Evolutionary conservation across 2,113 vertebrate genomes (phyloP).

Genomic region (Tychaedon coryphoeus): DNA sequence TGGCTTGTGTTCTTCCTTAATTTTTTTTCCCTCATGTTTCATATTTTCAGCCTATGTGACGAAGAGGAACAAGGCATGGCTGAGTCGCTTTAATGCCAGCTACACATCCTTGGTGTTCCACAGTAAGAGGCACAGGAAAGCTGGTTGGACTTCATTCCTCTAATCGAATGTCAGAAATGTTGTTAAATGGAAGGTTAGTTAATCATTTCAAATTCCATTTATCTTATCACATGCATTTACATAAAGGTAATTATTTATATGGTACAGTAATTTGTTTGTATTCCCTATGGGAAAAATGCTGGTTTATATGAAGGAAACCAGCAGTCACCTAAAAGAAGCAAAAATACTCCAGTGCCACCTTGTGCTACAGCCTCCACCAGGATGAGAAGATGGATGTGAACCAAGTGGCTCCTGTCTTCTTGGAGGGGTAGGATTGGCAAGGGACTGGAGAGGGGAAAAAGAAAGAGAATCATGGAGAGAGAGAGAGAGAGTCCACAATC

Average conservation of each 20-base stretch:
- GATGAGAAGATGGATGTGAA: neutral
- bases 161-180: conserved; percentile 45
- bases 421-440: neutral
- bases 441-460: neutral
- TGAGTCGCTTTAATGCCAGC: neutral
- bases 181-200: conserved; percentile 67
- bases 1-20: neutral
- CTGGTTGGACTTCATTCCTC: conserved; percentile 49
- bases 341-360: conserved; percentile 56
- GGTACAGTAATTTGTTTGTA: conserved; percentile 57
- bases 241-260: conserved; percentile 62
- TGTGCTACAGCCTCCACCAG: neutral
- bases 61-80: conserved; percentile 34
- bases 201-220: conserved; percentile 60
- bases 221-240: conserved; percentile 60
- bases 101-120: conserved; percentile 11
- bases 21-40: neutral
- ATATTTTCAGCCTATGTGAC: neutral
- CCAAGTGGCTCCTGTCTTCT: neutral
- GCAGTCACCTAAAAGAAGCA: neutral
- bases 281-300: conserved; percentile 36
- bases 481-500: neutral
- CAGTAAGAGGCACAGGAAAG: conserved; percentile 13
- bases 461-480: neutral
- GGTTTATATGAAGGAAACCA: neutral